These are phyloP conservation scores for Drosophila limbata DNA, from an alignment of 2,888 invertebrate genomes.

Conservation along the genomic window DNA sequence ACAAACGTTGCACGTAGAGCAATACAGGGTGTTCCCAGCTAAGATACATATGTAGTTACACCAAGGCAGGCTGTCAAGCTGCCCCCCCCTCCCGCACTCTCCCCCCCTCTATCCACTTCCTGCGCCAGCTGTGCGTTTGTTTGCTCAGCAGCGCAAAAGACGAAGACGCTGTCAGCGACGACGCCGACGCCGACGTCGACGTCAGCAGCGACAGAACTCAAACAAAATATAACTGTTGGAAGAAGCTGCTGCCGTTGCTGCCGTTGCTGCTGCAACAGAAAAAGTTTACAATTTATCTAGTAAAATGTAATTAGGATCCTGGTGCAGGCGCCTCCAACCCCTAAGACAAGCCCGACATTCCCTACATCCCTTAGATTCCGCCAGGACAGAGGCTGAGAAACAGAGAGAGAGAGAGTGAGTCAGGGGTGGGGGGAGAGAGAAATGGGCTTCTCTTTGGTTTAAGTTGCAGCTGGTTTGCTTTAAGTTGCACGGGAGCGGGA, in stretches of 20 bases:
- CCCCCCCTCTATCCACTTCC: neutral
- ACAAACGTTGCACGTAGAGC: conserved; percentile 71
- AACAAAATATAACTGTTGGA: conserved; percentile 77
- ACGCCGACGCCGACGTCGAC: conserved; percentile 12
- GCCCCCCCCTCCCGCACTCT: neutral
- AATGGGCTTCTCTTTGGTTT: conserved; percentile 49
- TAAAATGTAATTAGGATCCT: conserved; percentile 85
- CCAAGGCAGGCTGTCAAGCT: conserved; percentile 3
- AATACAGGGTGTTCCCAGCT: conserved; percentile 29
- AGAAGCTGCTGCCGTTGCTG: conserved; percentile 66
- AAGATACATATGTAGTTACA: too few species aligned
- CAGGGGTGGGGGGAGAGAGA: neutral
- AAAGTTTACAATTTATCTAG: conserved; percentile 84
- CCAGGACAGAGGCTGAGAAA: neutral
- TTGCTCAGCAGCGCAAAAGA: conserved; percentile 56
- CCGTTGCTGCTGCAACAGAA: conserved; percentile 58
- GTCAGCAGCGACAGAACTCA: conserved; percentile 64
- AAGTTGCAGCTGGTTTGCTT: conserved; percentile 63
- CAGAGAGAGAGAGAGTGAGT: too few species aligned
- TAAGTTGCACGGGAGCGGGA: conserved; percentile 45
- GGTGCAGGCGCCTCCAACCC: conserved; percentile 57
- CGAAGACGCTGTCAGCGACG: conserved; percentile 55
- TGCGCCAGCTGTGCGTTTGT: conserved; percentile 47
- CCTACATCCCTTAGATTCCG: conserved; percentile 7
- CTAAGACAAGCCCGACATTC: neutral